These are phyloP conservation scores for Pterobdella sp. DNA, from an alignment of 2,888 invertebrate genomes.

Conservation along the genomic window DNA sequence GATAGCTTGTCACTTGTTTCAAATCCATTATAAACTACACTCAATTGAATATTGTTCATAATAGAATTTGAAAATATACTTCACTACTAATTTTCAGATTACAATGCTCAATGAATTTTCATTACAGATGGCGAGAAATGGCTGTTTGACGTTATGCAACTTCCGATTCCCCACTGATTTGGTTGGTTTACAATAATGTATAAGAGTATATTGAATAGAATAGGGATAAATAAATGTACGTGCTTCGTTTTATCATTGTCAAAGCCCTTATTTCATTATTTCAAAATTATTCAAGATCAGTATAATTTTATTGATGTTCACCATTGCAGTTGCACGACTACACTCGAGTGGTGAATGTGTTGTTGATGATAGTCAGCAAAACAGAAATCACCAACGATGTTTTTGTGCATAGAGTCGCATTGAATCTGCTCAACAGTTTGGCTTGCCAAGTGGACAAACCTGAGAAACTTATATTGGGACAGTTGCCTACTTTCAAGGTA, in stretches of 20 bases:
- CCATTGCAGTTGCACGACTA: slow-evolving; percentile 73
- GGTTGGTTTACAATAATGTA: slow-evolving; percentile 45
- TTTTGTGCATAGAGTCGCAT: slow-evolving; percentile 86
- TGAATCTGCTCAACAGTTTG: slow-evolving; percentile 84
- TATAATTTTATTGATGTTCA: too few species aligned
- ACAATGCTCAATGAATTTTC: background rate
- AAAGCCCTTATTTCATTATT: too few species aligned
- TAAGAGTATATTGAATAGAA: too few species aligned
- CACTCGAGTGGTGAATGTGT: slow-evolving; percentile 71
- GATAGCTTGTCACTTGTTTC: background rate
- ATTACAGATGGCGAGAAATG: slow-evolving; percentile 79
- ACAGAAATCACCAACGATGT: slow-evolving; percentile 55
- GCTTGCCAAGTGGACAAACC: slow-evolving; percentile 91
- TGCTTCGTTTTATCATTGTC: too few species aligned
- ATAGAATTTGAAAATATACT: too few species aligned
- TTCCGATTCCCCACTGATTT: slow-evolving; percentile 90
- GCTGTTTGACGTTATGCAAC: slow-evolving; percentile 85
- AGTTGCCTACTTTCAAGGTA: slow-evolving; percentile 67
- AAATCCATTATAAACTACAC: background rate
- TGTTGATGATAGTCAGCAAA: slow-evolving; percentile 68
- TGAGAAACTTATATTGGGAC: slow-evolving; percentile 82
- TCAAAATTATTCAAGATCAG: too few species aligned
- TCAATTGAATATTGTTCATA: too few species aligned
- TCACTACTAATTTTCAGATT: too few species aligned
- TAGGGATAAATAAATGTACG: too few species aligned